A percentile compares a stretch with the other conserved stretches of the same genome.
Conservation (phyloP, 2,797 vertebrate genomes). For the Chaetodon trifasciatus region DNA sequence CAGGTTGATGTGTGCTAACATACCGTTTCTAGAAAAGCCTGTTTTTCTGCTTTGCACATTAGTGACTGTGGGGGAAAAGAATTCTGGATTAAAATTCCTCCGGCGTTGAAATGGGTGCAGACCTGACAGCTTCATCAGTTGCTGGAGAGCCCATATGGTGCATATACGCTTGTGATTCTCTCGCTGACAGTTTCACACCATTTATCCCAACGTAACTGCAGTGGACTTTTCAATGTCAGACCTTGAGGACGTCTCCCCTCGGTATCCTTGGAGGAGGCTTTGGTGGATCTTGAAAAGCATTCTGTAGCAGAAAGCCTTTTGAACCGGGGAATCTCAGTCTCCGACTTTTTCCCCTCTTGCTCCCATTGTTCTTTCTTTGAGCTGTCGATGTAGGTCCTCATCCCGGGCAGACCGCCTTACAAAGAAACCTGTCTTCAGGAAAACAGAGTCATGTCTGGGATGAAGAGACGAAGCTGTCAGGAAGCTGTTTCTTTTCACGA, state of each 20-base stretch:
- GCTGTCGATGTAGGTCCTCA: slow-evolving; percentile 46
- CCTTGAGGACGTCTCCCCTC: slow-evolving; percentile 63
- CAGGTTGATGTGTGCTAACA: neutral
- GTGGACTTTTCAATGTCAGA: slow-evolving; percentile 68
- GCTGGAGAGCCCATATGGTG: slow-evolving; percentile 50
- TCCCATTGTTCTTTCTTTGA: slow-evolving; percentile 49
- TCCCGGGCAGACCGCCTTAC: slow-evolving; percentile 61
- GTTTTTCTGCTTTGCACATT: slow-evolving; percentile 8
- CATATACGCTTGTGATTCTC: slow-evolving; percentile 36
- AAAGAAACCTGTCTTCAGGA: slow-evolving; percentile 65
- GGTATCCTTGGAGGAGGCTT: slow-evolving; percentile 61
- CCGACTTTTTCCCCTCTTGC: slow-evolving; percentile 24
- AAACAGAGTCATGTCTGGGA: slow-evolving; percentile 62
- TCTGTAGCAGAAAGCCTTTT: slow-evolving; percentile 60
- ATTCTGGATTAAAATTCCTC: neutral
- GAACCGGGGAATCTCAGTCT: slow-evolving; percentile 43
- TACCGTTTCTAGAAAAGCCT: neutral
- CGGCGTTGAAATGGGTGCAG: slow-evolving; percentile 14
- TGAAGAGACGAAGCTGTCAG: slow-evolving; percentile 53
- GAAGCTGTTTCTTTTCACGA: slow-evolving; percentile 72
- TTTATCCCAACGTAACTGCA: slow-evolving; percentile 50
- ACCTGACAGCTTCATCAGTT: slow-evolving; percentile 55
- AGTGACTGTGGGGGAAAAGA: slow-evolving; percentile 11
- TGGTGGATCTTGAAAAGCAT: slow-evolving; percentile 62
- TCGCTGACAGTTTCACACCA: slow-evolving; percentile 48